Evolutionary conservation across 2,113 vertebrate species (phyloP), one percentile per base, ranked within the genome.

Genomic region (Pachycephala philippinensis): DNA sequence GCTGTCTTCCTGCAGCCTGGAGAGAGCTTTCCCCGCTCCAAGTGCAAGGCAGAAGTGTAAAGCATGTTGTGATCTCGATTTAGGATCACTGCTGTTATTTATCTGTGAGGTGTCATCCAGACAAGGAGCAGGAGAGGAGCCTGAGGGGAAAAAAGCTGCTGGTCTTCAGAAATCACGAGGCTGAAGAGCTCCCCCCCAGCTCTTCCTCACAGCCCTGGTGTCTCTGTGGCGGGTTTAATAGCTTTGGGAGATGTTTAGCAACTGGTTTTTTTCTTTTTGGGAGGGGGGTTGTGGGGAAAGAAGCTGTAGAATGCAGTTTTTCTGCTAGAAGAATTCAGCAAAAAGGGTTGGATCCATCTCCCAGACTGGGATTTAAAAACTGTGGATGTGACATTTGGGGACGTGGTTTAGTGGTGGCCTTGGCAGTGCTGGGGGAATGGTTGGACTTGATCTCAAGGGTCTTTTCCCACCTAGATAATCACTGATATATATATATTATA

Each of bases 1-100:
- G 37, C 84, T 94, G 93, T 87, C 49, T 95, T 82, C 74, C 65
- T 87, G 33, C 78, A 96, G 84, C 63, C 79, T 88, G 63, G 70
- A 74, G 71, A 96, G 90, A 95, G 88, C 57, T 92, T 96, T 71
- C 49, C 70, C 56, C 56, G 57, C 81, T 87, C 24, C 3, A 45
- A 23, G 66, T 13, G 75, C 50, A 42, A 40, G 63, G 54, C 74
- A 61, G 82, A 49, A 82, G 74, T 24, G 61, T 71, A 78, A 81
- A 89, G 69, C 84, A 8, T 37, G 87, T 75, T 94, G 94, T 42
- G 87, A 84, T 91, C 65, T 87, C 44, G 11, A 31, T 80, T 79
- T 66, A 23, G 82, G 90, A 68, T 79, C 72, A 9, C 65, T 8
- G 27, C 84, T 87, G 78, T 45, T 61, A n/a, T 91, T 91, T 74